Evolutionary conservation across 2,113 vertebrate genomes (phyloP).

Genomic region (Thomomys bottae): DNA sequence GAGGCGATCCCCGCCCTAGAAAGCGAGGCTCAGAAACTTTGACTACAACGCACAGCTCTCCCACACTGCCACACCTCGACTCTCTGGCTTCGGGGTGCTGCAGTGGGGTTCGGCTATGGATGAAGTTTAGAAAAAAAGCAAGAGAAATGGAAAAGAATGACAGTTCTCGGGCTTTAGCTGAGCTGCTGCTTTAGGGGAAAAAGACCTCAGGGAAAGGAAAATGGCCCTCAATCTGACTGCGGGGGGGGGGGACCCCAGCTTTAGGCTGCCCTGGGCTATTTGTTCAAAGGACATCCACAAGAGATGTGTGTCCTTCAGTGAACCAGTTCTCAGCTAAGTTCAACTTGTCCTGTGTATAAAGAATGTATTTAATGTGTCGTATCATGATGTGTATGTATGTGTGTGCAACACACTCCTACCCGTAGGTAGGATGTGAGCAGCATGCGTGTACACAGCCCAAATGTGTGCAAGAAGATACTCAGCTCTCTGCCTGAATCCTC

Average conservation of each 20-base stretch:
- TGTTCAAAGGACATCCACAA: background rate
- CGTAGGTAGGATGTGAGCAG: background rate
- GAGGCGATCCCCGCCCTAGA: conserved; percentile 51
- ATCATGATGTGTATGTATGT: background rate
- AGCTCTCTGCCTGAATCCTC: background rate
- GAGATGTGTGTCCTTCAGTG: background rate
- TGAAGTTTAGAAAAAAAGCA: background rate
- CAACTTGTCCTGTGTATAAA: background rate
- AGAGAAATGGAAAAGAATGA: background rate
- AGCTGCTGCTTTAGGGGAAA: background rate
- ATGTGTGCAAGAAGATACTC: background rate
- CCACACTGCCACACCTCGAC: background rate
- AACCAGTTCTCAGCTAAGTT: conserved; percentile 26
- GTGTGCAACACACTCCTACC: background rate
- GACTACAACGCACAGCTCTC: background rate
- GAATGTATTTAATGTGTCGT: background rate
- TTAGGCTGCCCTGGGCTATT: background rate
- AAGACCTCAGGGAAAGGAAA: conserved; percentile 30
- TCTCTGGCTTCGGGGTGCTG: background rate
- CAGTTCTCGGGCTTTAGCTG: background rate
- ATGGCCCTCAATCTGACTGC: background rate
- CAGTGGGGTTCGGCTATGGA: too few species aligned
- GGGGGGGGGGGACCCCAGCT: background rate
- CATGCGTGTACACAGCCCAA: background rate
- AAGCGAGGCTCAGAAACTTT: conserved; percentile 49